phyloP scores from a whole-genome alignment of 2,888 invertebrate genomes.

The Xestobium rufovillosum region DNA sequence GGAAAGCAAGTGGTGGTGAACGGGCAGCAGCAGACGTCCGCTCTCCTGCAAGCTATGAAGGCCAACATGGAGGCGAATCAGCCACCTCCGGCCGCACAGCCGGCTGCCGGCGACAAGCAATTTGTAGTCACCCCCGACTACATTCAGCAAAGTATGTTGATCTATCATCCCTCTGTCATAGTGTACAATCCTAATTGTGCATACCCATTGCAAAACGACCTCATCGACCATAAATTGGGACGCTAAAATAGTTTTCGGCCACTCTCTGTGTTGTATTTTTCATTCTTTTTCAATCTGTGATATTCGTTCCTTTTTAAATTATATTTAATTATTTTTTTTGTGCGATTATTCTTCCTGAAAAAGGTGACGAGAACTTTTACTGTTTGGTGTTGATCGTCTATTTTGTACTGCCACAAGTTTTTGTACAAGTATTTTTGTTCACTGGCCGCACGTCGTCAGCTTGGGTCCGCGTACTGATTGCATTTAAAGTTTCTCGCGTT shows the following conservation, averaged over 20 bases:
- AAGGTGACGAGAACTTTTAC: no score
- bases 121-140: slow-evolving; percentile 88
- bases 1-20: slow-evolving; percentile 39
- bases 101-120: slow-evolving; percentile 46
- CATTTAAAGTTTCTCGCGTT: no score
- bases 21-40: slow-evolving; percentile 39
- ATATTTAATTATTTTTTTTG: neutral
- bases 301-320: slow-evolving; percentile 6
- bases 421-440: no score
- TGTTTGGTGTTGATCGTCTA: no score
- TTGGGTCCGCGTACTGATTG: no score
- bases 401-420: no score
- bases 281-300: slow-evolving; percentile 14
- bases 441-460: no score
- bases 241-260: no score
- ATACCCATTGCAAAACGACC: slow-evolving; percentile 44
- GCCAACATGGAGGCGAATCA: slow-evolving; percentile 33
- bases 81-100: slow-evolving; percentile 37
- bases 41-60: slow-evolving; percentile 39
- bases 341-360: no score
- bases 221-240: slow-evolving; percentile 15
- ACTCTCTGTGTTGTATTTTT: no score
- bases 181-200: slow-evolving; percentile 42
- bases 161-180: slow-evolving; percentile 43
- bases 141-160: slow-evolving; percentile 83